These are phyloP conservation scores for Huso huso DNA, from an alignment of 2,797 vertebrate genomes.

Conservation along the genomic window DNA sequence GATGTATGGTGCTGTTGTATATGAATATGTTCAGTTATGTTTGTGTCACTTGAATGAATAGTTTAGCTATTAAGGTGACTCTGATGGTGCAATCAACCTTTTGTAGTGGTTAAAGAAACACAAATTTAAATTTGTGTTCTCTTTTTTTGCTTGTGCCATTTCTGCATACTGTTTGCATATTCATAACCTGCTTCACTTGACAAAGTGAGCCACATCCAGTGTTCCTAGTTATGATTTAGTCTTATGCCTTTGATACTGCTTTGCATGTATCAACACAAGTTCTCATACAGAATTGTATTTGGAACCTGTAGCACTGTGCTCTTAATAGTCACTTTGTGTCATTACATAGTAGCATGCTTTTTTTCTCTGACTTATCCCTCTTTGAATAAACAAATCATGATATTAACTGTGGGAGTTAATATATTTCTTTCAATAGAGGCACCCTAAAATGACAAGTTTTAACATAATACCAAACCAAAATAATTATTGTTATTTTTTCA, in stretches of 20 bases:
- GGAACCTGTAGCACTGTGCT: conserved; percentile 24
- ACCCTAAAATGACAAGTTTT: conserved; percentile 16
- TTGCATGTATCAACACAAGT: conserved; percentile 31
- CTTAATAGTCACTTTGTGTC: conserved; percentile 20
- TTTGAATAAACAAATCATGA: conserved; percentile 32
- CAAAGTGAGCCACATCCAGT: conserved; percentile 16
- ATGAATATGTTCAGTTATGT: conserved; percentile 18
- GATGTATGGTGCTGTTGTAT: conserved; percentile 8
- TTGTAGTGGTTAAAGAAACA: conserved; percentile 14
- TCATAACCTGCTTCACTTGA: conserved; percentile 33
- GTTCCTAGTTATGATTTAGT: conserved; percentile 20
- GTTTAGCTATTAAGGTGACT: conserved; percentile 11
- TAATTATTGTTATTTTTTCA: neutral
- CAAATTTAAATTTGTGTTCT: conserved; percentile 18
- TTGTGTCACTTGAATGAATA: conserved; percentile 8
- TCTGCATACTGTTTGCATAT: conserved; percentile 23
- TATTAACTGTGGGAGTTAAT: conserved; percentile 51
- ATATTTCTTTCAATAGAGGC: conserved; percentile 54
- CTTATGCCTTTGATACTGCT: conserved; percentile 16
- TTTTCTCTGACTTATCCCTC: conserved; percentile 31
- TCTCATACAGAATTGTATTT: conserved; percentile 29
- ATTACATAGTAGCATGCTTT: conserved; percentile 38
- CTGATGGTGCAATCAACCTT: conserved; percentile 1
- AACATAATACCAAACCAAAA: too few relatives aligned
- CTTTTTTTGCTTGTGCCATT: conserved; percentile 14